Base-by-base conservation (phyloP, 2,888 invertebrate genomes). In the Calameuta idolon region DNA sequence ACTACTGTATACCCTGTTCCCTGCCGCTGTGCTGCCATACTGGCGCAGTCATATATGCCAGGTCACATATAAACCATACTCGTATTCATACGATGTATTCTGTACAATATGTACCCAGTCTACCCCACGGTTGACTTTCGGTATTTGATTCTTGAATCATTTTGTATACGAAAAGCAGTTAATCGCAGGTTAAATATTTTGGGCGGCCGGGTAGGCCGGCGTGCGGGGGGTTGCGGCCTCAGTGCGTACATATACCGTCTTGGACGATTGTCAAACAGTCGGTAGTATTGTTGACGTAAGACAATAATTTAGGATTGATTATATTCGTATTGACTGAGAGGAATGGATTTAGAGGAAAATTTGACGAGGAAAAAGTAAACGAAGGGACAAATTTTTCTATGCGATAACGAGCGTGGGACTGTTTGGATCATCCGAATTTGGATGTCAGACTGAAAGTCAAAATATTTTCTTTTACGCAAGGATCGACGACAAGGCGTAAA, bases 131-230 rank as follows among this genome's bases (percentile, higher is more conserved):
- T 90, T 90, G 90, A 90, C 90, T 91, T 88, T 90, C 85, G 87
- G 84, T 91, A 90, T 91, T 91, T 91, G 91, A 90, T 91, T 90
- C 90, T 90, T 90, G 90, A 91, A 91, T 90, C 90, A 90, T 88
- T 89, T 87, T 85, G 87, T 88, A 86, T 88, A 87, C 88, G 87
- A 83, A 86, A 85, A 83, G 74, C 76, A 87, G 83, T 89, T 91
- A 91, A 90, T 91, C 91, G 89, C 82, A 89, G 89, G 86, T 89
- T 88, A 90, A 91, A 90, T 91, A 91, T 90, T 91, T 91, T 90
- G 87, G 88, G 82, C 85, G 55, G 55, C 23, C 2, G 55, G 23
- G 23, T 0, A 0, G 9, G 5, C 12, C 11, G 35, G 35, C 3
- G 35, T 1, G 9, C 0, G 12, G 37, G 12, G 12, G 12, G 37